Percentiles rank a stretch among this genome's conserved stretches.
Evolutionary conservation across 2,888 invertebrate genomes (phyloP).

Genomic region (Escarpia spicata): DNA sequence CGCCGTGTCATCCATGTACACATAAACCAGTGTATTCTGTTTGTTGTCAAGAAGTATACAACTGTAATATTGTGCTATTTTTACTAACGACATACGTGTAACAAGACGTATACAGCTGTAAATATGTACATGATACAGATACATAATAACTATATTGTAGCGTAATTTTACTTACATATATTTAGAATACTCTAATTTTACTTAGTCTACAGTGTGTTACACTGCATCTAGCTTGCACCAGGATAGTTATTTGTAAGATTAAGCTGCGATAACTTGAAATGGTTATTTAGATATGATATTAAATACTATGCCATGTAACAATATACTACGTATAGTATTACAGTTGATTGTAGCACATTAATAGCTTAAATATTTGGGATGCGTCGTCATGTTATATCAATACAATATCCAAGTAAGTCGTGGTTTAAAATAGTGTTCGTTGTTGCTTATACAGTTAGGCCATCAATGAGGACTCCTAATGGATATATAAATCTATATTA

Average conservation of each 20-base stretch:
- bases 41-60: neutral
- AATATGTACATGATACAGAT: neutral
- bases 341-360: neutral
- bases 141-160: neutral
- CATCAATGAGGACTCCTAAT: neutral
- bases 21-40: neutral
- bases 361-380: neutral
- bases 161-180: neutral
- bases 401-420: neutral
- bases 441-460: neutral
- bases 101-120: neutral
- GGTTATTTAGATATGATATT: no score
- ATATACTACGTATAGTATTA: neutral
- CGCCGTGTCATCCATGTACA: neutral
- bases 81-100: neutral
- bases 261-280: neutral
- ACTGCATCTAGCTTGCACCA: neutral
- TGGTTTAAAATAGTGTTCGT: neutral
- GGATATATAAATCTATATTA: neutral
- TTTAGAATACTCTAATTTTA: neutral
- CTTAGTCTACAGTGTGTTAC: neutral
- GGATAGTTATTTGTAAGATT: neutral
- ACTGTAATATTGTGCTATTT: neutral
- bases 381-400: neutral
- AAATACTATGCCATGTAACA: neutral